Evolutionary conservation across 2,888 invertebrate genomes (phyloP).

Genomic region (Lasioglossum vierecki): DNA sequence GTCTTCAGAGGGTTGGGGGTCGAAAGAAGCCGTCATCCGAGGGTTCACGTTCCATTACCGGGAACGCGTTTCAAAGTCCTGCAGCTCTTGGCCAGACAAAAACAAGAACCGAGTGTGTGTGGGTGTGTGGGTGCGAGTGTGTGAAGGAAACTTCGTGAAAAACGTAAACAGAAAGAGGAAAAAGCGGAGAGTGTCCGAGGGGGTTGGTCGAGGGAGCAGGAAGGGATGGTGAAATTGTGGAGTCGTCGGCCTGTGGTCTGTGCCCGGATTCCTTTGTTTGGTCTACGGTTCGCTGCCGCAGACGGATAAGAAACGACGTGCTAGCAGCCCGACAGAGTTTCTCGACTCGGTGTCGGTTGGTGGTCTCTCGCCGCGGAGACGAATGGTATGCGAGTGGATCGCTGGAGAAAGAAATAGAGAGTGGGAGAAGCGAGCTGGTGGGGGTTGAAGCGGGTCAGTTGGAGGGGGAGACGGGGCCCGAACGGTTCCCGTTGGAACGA

Average conservation of each 20-base stretch:
- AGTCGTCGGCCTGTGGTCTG: constrained; percentile 60
- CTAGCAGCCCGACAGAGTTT: constrained; percentile 70
- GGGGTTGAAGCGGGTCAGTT: constrained; percentile 3
- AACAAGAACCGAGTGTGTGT: background rate
- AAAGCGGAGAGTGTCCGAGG: constrained; percentile 3
- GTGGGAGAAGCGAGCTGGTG: constrained; percentile 4
- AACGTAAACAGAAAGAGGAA: constrained; percentile 12
- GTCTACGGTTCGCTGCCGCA: constrained; percentile 72
- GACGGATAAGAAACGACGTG: constrained; percentile 76
- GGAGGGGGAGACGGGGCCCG: constrained; percentile 32
- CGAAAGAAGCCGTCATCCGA: background rate
- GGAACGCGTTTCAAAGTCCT: constrained; percentile 7
- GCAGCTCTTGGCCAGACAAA: background rate
- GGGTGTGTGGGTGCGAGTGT: background rate
- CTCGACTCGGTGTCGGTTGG: constrained; percentile 72
- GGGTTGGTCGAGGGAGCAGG: background rate
- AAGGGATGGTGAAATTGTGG: constrained; percentile 50
- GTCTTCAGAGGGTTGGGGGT: background rate
- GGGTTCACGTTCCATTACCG: constrained; percentile 13
- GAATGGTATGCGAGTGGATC: constrained; percentile 66
- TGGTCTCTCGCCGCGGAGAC: constrained; percentile 67
- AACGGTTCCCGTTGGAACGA: constrained; percentile 50
- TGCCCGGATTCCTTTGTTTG: constrained; percentile 75
- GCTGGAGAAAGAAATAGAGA: constrained; percentile 11
- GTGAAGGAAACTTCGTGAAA: background rate